Evolutionary conservation across 2,113 vertebrate genomes (phyloP).

Genomic region (Hippotragus niger): DNA sequence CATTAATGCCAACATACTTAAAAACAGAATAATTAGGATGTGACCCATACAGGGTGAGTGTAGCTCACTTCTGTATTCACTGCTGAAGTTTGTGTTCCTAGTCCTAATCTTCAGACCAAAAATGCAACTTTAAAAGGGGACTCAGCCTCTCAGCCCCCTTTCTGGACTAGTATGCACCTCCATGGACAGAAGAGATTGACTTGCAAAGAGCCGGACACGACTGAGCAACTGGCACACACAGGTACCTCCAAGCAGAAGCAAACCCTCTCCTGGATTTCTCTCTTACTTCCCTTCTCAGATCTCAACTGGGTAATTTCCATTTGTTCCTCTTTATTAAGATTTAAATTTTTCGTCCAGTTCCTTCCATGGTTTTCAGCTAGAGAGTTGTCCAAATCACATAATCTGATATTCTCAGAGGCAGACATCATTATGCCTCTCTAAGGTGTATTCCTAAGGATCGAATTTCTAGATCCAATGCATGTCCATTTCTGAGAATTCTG

Average conservation of each 20-base stretch:
- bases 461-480: not conserved
- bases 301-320: not conserved
- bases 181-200: not conserved
- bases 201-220: not conserved
- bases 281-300: not conserved
- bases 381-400: not conserved
- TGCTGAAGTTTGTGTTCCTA: not conserved
- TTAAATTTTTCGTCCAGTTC: not conserved
- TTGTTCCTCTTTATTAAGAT: not conserved
- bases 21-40: not conserved
- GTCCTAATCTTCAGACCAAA: not conserved
- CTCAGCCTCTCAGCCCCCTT: not conserved
- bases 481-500: not conserved
- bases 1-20: not conserved
- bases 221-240: rapidly evolving
- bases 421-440: not conserved
- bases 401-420: not conserved
- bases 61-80: not conserved
- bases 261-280: not conserved
- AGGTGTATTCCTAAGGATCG: not conserved
- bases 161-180: not conserved
- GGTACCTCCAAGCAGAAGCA: not conserved
- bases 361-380: not conserved
- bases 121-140: not conserved
- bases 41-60: not conserved